Base-by-base conservation (phyloP, 23 tunicate genomes). In the Halocynthia aurantium region DNA sequence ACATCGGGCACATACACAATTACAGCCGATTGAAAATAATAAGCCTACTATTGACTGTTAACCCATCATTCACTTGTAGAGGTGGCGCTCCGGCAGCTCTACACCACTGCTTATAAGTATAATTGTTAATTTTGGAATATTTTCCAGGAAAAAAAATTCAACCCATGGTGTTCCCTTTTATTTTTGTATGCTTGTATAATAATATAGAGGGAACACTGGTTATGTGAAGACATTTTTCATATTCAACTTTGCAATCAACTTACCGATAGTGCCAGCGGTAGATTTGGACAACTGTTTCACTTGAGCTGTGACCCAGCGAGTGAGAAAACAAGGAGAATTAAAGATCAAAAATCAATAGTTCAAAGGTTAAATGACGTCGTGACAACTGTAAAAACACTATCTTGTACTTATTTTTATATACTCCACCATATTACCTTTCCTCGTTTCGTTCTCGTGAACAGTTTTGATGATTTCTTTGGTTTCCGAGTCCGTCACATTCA, bases 401-500 rank as follows among this genome's bases (percentile, higher is more conserved):
- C 4, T 58, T 1, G 17, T 58, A 58, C 2, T 58, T 58, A 58
- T 0, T 58, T 58, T 58, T 58, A 13, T 58, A 58, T 58, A 58
- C 44, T 15, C 6, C 70, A 1, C 17, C n/a, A 5, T 5, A 58
- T 15, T 13, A 74, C 78, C 78, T 74, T 54, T 52, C 21, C 55
- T 74, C 64, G 54, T 74, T 13, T 22, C 19, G 20, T 74, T 53
- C 10, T 40, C 21, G 62, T 74, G 69, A 15, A 81, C 81, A 8
- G 56, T 58, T 31, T 57, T 73, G 9, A 82, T 82, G 6, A 86
- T 76, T 7, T 21, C 8, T 31, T 53, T 13, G 2, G 84, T 74
- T 52, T 86, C 92, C 7, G 44, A 19, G 6, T 86, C 76, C 63
- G 92, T 86, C 15, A 86, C 92, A 52, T 86, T 85, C 40, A 86